Conservation (phyloP, 2,113 vertebrate species). For the Phylloscopus whistleri region DNA sequence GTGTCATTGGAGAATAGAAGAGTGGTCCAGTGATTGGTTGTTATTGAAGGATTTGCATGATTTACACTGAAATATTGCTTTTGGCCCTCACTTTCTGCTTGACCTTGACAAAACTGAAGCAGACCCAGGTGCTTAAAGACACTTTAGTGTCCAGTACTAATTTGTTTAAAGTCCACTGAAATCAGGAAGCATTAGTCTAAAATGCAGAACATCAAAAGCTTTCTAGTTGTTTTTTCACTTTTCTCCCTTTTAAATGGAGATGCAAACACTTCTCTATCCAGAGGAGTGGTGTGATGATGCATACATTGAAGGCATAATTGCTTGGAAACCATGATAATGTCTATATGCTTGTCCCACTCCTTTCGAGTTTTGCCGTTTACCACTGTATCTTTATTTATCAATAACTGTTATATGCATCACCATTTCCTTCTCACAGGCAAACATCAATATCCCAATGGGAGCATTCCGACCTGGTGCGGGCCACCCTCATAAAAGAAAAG, state of each 20-base stretch:
- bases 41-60: background rate
- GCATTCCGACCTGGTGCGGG: conserved; percentile 94
- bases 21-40: background rate
- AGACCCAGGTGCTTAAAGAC: background rate
- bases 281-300: background rate
- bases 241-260: background rate
- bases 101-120: background rate
- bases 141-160: background rate
- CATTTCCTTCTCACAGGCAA: conserved; percentile 82
- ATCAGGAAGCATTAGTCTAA: background rate
- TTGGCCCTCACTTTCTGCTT: background rate
- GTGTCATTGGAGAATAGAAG: background rate
- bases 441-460: conserved; percentile 99
- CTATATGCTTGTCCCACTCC: background rate
- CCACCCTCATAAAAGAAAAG: conserved; percentile 93
- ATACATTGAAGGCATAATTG: background rate
- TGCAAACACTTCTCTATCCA: background rate
- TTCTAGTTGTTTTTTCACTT: background rate
- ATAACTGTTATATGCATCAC: background rate
- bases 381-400: background rate
- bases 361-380: background rate
- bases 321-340: background rate
- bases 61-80: background rate
- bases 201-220: background rate
- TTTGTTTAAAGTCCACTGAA: background rate